These are phyloP conservation scores for Girardia tigrina DNA, from an alignment of 2,888 invertebrate genomes.

Conservation along the genomic window DNA sequence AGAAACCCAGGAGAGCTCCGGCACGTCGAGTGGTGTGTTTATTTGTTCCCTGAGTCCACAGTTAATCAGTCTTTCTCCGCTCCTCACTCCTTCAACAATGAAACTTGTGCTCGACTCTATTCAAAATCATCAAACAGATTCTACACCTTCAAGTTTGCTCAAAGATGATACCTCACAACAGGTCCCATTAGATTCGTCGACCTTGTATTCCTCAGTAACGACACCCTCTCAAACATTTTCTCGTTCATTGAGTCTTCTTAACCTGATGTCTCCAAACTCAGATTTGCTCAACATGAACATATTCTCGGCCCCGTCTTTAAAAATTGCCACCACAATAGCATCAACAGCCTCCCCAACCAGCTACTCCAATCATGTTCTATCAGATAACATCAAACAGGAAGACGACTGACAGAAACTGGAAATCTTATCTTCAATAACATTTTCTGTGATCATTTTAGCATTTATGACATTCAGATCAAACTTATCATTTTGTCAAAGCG, in stretches of 20 bases:
- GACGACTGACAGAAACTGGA: neutral
- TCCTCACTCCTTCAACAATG: slow-evolving; percentile 25
- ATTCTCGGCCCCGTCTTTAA: neutral
- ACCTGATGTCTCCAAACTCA: neutral
- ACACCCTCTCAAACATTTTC: neutral
- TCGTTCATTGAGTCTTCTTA: neutral
- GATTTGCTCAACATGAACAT: neutral
- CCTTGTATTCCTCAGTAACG: neutral
- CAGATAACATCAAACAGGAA: neutral
- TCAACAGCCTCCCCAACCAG: neutral
- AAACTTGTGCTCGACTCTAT: neutral
- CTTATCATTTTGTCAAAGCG: neutral
- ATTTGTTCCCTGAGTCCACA: neutral
- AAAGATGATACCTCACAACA: neutral
- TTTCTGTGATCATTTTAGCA: neutral
- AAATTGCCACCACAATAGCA: neutral
- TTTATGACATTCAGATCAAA: neutral
- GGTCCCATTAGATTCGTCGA: neutral
- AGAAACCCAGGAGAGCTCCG: neutral
- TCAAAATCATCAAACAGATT: neutral
- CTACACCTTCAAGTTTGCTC: neutral
- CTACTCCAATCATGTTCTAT: neutral
- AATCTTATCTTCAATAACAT: neutral
- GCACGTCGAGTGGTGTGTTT: neutral
- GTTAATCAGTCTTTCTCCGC: slow-evolving; percentile 12